These are phyloP conservation scores for Chromis chromis DNA, from an alignment of 2,797 vertebrate species.

Conservation along the genomic window DNA sequence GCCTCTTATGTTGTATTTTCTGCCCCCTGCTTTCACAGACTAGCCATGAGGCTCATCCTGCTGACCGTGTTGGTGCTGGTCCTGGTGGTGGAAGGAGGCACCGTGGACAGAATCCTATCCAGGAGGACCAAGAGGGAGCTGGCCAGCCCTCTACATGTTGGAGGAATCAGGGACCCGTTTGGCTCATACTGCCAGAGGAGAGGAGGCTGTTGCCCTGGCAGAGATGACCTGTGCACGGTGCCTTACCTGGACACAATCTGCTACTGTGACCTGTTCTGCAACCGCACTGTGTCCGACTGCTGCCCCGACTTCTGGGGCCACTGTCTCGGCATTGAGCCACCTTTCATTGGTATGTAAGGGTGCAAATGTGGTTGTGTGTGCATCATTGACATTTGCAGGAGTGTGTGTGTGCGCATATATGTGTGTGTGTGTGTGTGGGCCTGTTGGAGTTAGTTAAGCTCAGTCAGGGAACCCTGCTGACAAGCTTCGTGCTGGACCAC, in stretches of 20 bases:
- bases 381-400: conserved; percentile 9
- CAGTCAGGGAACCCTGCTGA: conserved; percentile 2
- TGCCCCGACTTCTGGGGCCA: conserved; percentile 98
- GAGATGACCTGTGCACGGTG: conserved; percentile 91
- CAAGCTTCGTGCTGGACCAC: conserved; percentile 12
- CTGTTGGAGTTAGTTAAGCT: conserved; percentile 13
- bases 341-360: conserved; percentile 76
- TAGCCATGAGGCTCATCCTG: conserved; percentile 74
- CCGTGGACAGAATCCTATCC: conserved; percentile 59
- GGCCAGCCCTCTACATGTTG: conserved; percentile 86
- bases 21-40: conserved; percentile 56
- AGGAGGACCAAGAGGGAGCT: conserved; percentile 89
- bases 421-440: not conserved
- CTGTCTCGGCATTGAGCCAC: conserved; percentile 85
- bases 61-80: conserved; percentile 74
- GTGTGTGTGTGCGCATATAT: no score
- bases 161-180: conserved; percentile 90
- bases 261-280: conserved; percentile 99
- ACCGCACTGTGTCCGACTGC: conserved; percentile 96
- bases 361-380: conserved; percentile 8
- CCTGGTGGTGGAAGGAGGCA: conserved; percentile 69
- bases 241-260: conserved; percentile 96
- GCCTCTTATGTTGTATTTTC: not conserved
- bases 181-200: conserved; percentile 92
- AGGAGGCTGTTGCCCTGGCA: conserved; percentile 91